Conservation (phyloP, 1,140 invertebrate genomes). For the Drosophila subpulchrella region DNA sequence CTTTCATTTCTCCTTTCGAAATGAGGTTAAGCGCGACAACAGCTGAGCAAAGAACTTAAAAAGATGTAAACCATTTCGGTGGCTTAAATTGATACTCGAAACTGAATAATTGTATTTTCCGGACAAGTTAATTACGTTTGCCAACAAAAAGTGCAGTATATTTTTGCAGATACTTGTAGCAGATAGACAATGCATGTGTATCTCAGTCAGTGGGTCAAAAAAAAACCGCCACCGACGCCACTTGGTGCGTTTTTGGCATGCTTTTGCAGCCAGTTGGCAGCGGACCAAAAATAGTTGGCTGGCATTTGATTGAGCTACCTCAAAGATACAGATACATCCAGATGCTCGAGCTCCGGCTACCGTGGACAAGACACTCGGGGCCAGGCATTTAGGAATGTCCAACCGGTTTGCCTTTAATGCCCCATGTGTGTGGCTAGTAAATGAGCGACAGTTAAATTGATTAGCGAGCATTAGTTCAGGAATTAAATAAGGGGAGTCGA, state of each 20-base stretch:
- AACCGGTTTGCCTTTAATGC: conserved; percentile 17
- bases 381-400: conserved; percentile 7
- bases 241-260: conserved; percentile 76
- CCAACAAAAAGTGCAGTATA: conserved; percentile 38
- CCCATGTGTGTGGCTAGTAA: conserved; percentile 28
- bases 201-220: conserved; percentile 80
- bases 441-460: conserved; percentile 59
- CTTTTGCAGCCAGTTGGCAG: conserved; percentile 54
- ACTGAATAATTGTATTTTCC: conserved; percentile 24
- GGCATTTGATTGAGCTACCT: conserved; percentile 70
- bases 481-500: conserved; percentile 18
- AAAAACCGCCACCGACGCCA: conserved; percentile 64
- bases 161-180: conserved; percentile 32
- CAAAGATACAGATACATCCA: conserved; percentile 42
- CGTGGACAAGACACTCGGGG: conserved; percentile 32
- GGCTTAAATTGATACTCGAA: conserved; percentile 25
- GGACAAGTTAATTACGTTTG: conserved; percentile 42
- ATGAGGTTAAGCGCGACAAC: background rate
- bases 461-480: conserved; percentile 53
- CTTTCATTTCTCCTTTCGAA: background rate
- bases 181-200: conserved; percentile 45
- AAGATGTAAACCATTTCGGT: conserved; percentile 17
- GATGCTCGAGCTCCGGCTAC: conserved; percentile 40
- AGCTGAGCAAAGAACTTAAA: conserved; percentile 12
- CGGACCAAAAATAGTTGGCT: conserved; percentile 72